These are phyloP conservation scores for Psittacus erithacus DNA, from an alignment of 2,113 vertebrate genomes.

Conservation along the genomic window DNA sequence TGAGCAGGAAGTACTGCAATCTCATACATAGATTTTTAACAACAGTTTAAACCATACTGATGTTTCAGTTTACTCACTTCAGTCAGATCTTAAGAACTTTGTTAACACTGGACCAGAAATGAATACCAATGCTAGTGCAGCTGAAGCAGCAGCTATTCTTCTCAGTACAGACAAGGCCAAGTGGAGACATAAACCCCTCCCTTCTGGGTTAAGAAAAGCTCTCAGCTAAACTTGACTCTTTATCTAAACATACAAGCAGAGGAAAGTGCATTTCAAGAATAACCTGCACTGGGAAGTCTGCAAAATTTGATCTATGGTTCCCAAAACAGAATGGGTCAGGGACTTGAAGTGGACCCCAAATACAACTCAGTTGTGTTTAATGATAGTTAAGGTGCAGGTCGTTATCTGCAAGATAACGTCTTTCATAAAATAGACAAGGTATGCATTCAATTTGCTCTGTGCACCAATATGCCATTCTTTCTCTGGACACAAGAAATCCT, in stretches of 20 bases:
- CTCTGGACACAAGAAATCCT: slow-evolving; percentile 12
- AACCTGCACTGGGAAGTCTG: not conserved
- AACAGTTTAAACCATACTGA: not conserved
- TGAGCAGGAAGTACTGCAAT: not conserved
- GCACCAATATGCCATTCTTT: not conserved
- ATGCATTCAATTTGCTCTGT: not conserved
- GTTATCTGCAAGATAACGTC: not conserved
- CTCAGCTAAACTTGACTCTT: slow-evolving; percentile 14
- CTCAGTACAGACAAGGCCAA: slow-evolving; percentile 3
- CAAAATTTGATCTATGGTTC: slow-evolving; percentile 27
- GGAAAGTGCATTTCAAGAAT: not conserved
- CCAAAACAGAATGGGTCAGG: slow-evolving; percentile 10
- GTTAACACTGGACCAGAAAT: not conserved
- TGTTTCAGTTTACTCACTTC: slow-evolving; percentile 17
- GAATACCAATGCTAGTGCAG: not conserved
- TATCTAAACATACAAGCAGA: not conserved
- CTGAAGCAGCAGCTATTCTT: slow-evolving; percentile 38
- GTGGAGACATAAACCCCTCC: not conserved
- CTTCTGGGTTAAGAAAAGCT: slow-evolving; percentile 22
- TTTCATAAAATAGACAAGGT: not conserved
- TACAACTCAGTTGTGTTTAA: slow-evolving; percentile 6
- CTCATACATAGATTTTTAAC: not conserved
- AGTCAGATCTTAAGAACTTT: not conserved
- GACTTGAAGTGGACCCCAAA: not conserved
- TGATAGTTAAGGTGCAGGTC: not conserved